Evolutionary conservation across 2,113 vertebrate species (phyloP).

Genomic region (Pica pica): DNA sequence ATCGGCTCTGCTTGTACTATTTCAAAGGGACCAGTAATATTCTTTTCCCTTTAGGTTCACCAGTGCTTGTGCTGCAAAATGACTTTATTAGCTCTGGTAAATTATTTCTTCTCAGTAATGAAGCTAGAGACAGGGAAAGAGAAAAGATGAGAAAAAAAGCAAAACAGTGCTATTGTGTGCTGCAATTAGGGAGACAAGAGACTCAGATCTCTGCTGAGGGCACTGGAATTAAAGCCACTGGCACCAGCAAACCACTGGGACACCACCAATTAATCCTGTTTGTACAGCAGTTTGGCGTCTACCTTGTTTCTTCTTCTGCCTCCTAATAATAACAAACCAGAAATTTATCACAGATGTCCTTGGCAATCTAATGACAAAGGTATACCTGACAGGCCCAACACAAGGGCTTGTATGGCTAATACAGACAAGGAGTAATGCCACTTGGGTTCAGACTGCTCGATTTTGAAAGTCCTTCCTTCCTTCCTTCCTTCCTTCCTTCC

Average conservation of each 20-base stretch:
- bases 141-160: background rate
- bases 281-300: background rate
- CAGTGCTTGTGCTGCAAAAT: background rate
- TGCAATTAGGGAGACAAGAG: background rate
- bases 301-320: background rate
- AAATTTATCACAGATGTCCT: background rate
- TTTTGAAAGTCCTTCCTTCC: background rate
- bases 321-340: background rate
- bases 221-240: background rate
- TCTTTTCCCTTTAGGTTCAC: background rate
- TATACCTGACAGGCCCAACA: rapidly evolving
- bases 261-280: background rate
- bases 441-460: background rate
- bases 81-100: background rate
- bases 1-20: background rate
- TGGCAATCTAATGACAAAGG: background rate
- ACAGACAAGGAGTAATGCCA: background rate
- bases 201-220: background rate
- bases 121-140: background rate
- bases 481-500: background rate
- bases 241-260: background rate
- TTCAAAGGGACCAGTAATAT: background rate
- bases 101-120: slow-evolving; percentile 11
- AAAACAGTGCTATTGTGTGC: background rate
- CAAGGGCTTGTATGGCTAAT: background rate